Conservation (phyloP, 2,888 invertebrate genomes). For the Yponomeuta malinellus region DNA sequence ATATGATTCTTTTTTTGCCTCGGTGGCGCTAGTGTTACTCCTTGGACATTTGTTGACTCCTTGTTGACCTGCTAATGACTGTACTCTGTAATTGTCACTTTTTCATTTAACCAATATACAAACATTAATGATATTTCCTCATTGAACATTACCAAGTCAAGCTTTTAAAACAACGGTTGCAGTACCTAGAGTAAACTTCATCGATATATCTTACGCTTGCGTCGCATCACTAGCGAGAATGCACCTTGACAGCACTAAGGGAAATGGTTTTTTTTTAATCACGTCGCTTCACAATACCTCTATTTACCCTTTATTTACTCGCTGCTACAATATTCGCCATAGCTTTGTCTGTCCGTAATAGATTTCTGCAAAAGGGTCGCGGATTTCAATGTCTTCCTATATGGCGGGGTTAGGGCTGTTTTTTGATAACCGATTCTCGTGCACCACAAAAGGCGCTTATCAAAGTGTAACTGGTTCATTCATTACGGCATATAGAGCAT, state of each 20-base stretch:
- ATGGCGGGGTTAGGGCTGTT: slow-evolving; percentile 7
- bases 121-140: no score
- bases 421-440: slow-evolving; percentile 31
- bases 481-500: slow-evolving; percentile 21
- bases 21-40: no score
- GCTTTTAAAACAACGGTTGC: neutral
- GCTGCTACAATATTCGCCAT: slow-evolving; percentile 62
- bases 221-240: slow-evolving; percentile 47
- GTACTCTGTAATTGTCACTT: no score
- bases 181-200: neutral
- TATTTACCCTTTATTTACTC: slow-evolving; percentile 72
- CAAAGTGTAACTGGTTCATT: slow-evolving; percentile 21
- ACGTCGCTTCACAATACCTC: slow-evolving; percentile 69
- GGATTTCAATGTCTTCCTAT: slow-evolving; percentile 28
- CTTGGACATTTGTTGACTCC: no score
- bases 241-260: slow-evolving; percentile 71
- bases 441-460: slow-evolving; percentile 19
- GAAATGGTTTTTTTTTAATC: slow-evolving; percentile 69
- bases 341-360: slow-evolving; percentile 50
- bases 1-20: no score
- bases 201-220: neutral
- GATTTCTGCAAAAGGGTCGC: slow-evolving; percentile 40
- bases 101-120: no score
- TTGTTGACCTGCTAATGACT: no score
- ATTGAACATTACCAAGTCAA: no score